phyloP scores from a whole-genome alignment of 2,797 vertebrate species.

The Simalia tracyae region DNA sequence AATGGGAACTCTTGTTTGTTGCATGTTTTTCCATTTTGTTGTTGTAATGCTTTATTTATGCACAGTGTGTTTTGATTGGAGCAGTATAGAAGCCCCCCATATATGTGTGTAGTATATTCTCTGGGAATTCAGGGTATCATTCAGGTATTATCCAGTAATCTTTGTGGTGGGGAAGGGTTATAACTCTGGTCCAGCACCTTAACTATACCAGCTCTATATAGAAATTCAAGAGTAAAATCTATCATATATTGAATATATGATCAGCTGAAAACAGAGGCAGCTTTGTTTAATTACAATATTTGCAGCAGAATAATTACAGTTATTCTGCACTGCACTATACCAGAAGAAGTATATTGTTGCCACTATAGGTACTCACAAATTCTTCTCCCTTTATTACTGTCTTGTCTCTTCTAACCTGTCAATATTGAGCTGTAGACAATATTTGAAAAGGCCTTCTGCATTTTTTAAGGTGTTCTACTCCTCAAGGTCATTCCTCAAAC shows the following conservation, averaged over 20 bases:
- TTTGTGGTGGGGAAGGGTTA: background rate
- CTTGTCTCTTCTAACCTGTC: background rate
- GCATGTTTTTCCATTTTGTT: background rate
- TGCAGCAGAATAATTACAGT: background rate
- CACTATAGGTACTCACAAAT: background rate
- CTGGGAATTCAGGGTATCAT: background rate
- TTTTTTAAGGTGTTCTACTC: background rate
- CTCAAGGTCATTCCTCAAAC: background rate
- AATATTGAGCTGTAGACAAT: background rate
- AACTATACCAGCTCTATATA: background rate
- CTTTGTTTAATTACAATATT: background rate
- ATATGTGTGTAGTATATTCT: background rate
- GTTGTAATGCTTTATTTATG: background rate
- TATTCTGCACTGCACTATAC: background rate
- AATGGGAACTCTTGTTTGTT: background rate
- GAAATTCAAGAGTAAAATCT: background rate
- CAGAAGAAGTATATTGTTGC: background rate
- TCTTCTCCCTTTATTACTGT: background rate
- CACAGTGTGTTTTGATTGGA: background rate
- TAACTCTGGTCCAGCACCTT: background rate
- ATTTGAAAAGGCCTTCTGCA: background rate
- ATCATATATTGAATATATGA: background rate
- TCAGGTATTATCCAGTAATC: background rate
- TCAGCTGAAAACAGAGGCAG: background rate
- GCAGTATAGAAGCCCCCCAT: background rate